Conservation (phyloP, 2,113 vertebrate species). For the Apteryx owenii region DNA sequence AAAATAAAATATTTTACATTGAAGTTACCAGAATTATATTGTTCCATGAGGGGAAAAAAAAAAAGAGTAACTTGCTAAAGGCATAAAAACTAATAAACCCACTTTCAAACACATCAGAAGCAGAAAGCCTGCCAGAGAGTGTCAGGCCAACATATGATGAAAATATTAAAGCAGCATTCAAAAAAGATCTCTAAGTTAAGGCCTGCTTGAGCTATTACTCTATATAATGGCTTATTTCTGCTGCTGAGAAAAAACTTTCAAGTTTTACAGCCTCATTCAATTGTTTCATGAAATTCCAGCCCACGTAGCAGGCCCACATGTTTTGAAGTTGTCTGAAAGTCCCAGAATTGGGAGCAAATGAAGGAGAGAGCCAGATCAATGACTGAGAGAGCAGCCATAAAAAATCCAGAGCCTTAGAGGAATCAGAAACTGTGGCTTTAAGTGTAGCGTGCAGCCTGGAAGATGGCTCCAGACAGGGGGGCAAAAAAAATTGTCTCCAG, state of each 20-base stretch:
- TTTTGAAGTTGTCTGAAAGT: not conserved
- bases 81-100: not conserved
- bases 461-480: not conserved
- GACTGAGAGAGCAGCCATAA: not conserved
- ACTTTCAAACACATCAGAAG: not conserved
- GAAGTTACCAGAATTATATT: not conserved
- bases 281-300: conserved; percentile 34
- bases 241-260: not conserved
- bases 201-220: not conserved
- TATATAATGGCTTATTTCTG: not conserved
- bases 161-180: not conserved
- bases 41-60: not conserved
- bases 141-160: not conserved
- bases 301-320: not conserved
- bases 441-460: not conserved
- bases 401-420: not conserved
- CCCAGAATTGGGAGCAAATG: conserved; percentile 25
- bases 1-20: not conserved
- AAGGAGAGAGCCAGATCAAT: not conserved
- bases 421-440: not conserved
- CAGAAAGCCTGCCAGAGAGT: not conserved
- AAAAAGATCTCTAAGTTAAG: not conserved
- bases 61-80: not conserved
- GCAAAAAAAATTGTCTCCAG: not conserved
- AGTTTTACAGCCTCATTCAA: not conserved